phyloP scores from a whole-genome alignment of 2,113 vertebrate species.

The Campylomormyrus numenius region DNA sequence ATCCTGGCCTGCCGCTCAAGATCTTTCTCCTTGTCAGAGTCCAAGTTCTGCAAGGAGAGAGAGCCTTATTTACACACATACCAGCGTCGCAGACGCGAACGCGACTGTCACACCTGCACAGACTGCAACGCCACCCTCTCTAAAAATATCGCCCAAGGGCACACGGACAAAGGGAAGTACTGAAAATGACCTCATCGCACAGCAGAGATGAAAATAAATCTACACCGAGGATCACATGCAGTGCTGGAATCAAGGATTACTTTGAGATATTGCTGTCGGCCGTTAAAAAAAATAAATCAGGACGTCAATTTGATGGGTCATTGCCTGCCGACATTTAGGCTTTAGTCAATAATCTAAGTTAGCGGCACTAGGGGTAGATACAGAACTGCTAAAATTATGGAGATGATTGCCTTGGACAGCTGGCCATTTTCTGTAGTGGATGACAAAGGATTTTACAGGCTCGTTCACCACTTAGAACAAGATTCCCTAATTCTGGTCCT shows the following conservation, averaged over 20 bases:
- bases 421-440: neutral
- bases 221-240: neutral
- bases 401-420: neutral
- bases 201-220: neutral
- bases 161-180: neutral
- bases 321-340: neutral
- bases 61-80: neutral
- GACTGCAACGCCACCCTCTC: neutral
- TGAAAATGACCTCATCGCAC: neutral
- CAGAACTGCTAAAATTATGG: neutral
- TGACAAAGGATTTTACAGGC: neutral
- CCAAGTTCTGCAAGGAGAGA: conserved; percentile 66
- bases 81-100: neutral
- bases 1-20: conserved; percentile 92
- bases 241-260: neutral
- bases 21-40: conserved; percentile 91
- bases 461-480: neutral
- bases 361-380: neutral
- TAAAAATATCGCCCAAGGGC: neutral
- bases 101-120: neutral
- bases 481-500: neutral
- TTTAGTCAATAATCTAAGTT: neutral
- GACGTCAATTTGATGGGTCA: neutral
- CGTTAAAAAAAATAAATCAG: neutral
- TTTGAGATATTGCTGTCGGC: neutral